A percentile compares a stretch with the other conserved stretches of the same genome.
phyloP scores from a whole-genome alignment of 2,113 vertebrate species.

The Canis aureus region DNA sequence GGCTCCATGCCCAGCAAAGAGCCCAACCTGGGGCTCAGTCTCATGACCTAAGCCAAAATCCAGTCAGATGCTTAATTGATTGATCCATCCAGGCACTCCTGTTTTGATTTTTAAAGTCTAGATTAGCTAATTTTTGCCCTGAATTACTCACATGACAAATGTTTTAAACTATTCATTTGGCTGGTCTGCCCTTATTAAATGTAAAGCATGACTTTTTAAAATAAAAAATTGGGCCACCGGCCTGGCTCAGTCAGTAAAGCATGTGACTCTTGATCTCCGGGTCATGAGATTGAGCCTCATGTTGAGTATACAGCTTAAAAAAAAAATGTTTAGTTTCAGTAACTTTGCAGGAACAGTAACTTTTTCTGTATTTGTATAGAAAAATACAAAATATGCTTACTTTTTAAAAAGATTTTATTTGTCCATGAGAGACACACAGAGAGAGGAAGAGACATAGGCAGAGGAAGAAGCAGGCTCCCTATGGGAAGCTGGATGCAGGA shows the following conservation, averaged over 20 bases:
- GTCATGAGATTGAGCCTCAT: no score
- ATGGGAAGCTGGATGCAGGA: no score
- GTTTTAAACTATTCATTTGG: constrained; percentile 32
- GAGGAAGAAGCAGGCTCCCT: no score
- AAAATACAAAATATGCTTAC: no score
- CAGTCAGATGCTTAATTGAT: background rate
- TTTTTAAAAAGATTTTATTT: no score
- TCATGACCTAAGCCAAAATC: background rate
- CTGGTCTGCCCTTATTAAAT: constrained; percentile 15
- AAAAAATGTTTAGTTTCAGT: no score
- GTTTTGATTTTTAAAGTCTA: background rate
- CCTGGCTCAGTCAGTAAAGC: background rate
- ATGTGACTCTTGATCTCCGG: background rate
- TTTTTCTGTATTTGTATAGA: no score
- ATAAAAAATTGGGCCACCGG: background rate
- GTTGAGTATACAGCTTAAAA: background rate
- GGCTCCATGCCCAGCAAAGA: background rate
- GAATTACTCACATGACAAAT: background rate
- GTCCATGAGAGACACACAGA: no score
- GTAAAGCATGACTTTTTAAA: background rate
- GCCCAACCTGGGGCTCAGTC: background rate
- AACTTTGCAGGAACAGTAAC: no score
- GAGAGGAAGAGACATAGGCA: no score
- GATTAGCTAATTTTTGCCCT: background rate
- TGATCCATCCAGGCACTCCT: background rate